phyloP scores from a whole-genome alignment of 2,797 vertebrate species.

The Mormyrops attenuatus region DNA sequence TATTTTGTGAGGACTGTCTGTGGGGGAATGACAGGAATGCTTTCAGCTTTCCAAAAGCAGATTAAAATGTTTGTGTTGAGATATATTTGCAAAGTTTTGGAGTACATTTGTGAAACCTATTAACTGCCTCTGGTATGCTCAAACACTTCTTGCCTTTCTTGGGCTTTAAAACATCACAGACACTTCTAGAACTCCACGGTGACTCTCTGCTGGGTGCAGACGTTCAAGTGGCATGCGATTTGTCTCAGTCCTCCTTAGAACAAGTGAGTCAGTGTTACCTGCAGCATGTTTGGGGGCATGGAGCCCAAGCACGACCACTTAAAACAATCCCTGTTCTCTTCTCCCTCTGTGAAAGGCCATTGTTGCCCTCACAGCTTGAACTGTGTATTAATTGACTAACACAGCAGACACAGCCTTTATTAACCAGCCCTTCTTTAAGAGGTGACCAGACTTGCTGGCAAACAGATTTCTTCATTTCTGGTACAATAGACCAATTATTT shows the following conservation, averaged over 20 bases:
- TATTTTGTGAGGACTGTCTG: background rate
- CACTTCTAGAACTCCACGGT: background rate
- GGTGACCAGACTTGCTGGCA: conserved; percentile 6
- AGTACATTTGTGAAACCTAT: background rate
- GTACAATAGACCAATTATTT: conserved; percentile 19
- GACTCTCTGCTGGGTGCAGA: background rate
- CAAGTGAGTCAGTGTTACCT: conserved; percentile 23
- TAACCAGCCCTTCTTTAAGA: conserved; percentile 11
- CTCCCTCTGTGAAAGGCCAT: conserved; percentile 6
- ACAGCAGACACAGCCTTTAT: conserved; percentile 10
- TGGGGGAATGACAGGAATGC: background rate
- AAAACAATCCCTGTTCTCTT: conserved; percentile 20
- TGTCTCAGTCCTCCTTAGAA: conserved; percentile 8
- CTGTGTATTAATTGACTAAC: conserved; percentile 22
- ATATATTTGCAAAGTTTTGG: background rate
- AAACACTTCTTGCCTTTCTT: background rate
- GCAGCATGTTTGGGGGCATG: background rate
- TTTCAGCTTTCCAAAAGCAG: background rate
- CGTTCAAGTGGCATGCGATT: background rate
- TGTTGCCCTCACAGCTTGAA: conserved; percentile 25
- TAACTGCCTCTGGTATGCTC: background rate
- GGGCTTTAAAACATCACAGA: background rate
- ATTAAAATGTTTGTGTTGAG: background rate
- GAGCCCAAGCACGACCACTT: background rate
- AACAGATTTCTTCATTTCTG: conserved; percentile 12